Evolutionary conservation across 2,888 invertebrate species (phyloP).

Genomic region (Ophion costatus): DNA sequence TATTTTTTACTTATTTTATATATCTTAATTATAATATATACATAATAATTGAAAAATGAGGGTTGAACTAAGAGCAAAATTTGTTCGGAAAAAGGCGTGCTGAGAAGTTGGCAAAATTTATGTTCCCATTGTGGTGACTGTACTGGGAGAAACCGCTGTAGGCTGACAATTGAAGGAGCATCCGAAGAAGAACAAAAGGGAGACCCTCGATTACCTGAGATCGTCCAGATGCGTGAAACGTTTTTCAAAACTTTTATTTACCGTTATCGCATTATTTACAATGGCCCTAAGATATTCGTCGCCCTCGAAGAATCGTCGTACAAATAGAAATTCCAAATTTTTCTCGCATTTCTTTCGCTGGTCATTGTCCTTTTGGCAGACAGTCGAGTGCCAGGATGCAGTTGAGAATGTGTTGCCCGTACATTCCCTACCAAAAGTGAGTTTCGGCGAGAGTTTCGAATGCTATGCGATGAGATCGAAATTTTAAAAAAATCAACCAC

Average conservation of each 20-base stretch:
- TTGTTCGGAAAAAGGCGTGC: neutral
- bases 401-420: too few species aligned
- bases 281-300: neutral
- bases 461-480: too few species aligned
- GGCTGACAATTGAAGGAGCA: neutral
- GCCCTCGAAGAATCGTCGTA: neutral
- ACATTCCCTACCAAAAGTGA: too few species aligned
- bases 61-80: neutral
- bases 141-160: neutral
- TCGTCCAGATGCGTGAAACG: neutral
- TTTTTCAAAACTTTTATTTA: conserved; percentile 8
- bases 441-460: too few species aligned
- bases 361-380: conserved; percentile 13
- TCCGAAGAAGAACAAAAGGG: neutral
- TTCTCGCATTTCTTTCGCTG: neutral
- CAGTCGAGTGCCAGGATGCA: neutral
- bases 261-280: conserved; percentile 34
- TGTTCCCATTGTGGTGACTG: neutral
- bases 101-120: neutral
- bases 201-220: conserved; percentile 1
- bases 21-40: neutral
- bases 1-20: too few species aligned
- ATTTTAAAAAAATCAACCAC: too few species aligned
- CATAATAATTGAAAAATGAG: neutral
- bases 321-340: conserved; percentile 3